A percentile compares a stretch with the other conserved stretches of the same genome.
These are phyloP conservation scores for Lysandra bellargus DNA, from an alignment of 2,888 invertebrate species.

Conservation along the genomic window DNA sequence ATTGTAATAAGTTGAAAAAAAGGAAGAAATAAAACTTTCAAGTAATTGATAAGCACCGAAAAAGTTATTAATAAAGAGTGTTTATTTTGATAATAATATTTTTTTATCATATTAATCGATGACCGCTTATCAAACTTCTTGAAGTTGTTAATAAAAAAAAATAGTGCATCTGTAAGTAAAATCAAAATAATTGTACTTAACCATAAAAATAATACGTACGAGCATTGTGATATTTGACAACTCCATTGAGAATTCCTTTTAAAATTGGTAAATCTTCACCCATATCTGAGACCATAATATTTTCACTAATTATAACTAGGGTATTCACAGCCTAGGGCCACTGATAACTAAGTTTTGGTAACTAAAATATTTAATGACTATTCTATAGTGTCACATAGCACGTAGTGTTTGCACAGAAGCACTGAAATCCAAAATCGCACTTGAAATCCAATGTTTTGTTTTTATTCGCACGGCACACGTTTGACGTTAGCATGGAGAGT, in stretches of 20 bases:
- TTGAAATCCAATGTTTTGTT: slow-evolving; percentile 62
- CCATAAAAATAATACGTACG: slow-evolving; percentile 84
- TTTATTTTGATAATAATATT: background rate
- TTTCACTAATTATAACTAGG: slow-evolving; percentile 64
- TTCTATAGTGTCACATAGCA: slow-evolving; percentile 51
- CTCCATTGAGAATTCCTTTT: slow-evolving; percentile 94
- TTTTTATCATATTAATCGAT: background rate
- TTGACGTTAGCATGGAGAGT: slow-evolving; percentile 54
- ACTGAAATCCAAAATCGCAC: slow-evolving; percentile 71
- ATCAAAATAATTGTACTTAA: slow-evolving; percentile 15
- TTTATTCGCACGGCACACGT: slow-evolving; percentile 54
- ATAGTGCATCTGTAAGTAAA: background rate
- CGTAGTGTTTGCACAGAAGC: slow-evolving; percentile 54
- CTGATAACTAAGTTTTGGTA: slow-evolving; percentile 69
- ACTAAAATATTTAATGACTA: slow-evolving; percentile 62
- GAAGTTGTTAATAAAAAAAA: slow-evolving; percentile 6
- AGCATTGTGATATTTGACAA: slow-evolving; percentile 95
- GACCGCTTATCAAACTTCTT: slow-evolving; percentile 18
- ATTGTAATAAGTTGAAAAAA: background rate
- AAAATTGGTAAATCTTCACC: slow-evolving; percentile 94
- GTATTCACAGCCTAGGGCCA: slow-evolving; percentile 76
- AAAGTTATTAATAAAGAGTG: background rate
- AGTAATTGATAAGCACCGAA: background rate
- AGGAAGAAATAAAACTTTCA: background rate
- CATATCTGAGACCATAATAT: slow-evolving; percentile 83